These are phyloP conservation scores for Dromococcyx pavoninus DNA, from an alignment of 2,797 vertebrate genomes.

Conservation along the genomic window DNA sequence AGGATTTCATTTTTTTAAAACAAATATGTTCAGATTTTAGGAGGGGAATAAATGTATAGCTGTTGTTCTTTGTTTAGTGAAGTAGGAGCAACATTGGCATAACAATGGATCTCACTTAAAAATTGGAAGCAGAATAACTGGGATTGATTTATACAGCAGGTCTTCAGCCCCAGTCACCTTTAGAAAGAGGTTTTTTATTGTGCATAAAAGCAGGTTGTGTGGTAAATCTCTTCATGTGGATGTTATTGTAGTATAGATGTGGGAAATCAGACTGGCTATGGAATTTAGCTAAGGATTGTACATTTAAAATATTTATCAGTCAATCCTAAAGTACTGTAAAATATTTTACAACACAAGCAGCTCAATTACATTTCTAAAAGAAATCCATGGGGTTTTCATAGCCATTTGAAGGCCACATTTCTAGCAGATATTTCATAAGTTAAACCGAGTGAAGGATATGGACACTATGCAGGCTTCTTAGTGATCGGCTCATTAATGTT, in stretches of 20 bases:
- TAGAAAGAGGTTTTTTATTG: neutral
- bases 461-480: neutral
- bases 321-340: constrained; percentile 8
- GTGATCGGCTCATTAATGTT: neutral
- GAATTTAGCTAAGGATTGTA: neutral
- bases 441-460: neutral
- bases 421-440: neutral
- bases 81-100: neutral
- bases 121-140: neutral
- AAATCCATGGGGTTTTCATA: neutral
- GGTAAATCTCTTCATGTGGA: neutral
- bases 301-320: constrained; percentile 26
- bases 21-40: neutral
- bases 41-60: neutral
- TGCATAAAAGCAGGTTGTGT: neutral
- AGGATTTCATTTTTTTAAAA: neutral
- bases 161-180: neutral
- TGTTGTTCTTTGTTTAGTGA: neutral
- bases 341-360: neutral
- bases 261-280: constrained; percentile 9
- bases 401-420: neutral
- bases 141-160: neutral
- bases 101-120: neutral
- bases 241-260: neutral
- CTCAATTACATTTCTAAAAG: neutral